A percentile compares a stretch with the other conserved stretches of the same genome.
Conservation (phyloP, 2,888 invertebrate genomes). For the Cephonodes hylas region DNA sequence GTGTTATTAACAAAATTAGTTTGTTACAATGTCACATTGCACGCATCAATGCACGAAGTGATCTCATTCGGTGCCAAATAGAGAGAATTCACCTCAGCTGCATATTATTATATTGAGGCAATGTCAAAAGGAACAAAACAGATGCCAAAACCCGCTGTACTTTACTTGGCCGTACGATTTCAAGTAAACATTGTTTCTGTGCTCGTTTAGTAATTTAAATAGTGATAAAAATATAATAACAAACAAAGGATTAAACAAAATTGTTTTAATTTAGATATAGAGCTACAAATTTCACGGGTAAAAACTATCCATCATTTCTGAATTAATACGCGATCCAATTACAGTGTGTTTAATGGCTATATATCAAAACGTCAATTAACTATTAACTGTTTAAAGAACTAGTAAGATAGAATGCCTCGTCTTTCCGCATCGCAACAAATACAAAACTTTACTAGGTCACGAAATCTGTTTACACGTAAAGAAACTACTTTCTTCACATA, state of each 20-base stretch:
- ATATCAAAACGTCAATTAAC: neutral
- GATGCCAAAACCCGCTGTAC: neutral
- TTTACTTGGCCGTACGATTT: neutral
- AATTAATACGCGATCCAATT: neutral
- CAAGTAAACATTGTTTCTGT: neutral
- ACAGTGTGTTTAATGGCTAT: neutral
- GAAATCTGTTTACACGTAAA: neutral
- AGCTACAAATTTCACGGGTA: neutral
- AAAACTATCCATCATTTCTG: neutral
- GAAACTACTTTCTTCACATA: neutral
- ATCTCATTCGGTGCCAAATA: conserved; percentile 45
- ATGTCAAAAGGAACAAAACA: conserved; percentile 2
- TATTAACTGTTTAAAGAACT: neutral
- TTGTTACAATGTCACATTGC: conserved; percentile 58
- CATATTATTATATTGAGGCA: conserved; percentile 7
- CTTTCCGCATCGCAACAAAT: neutral
- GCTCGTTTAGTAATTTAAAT: neutral
- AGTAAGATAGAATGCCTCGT: neutral
- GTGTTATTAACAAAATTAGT: conserved; percentile 40
- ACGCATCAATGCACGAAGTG: conserved; percentile 48
- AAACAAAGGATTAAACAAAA: no score
- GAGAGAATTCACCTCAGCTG: conserved; percentile 22
- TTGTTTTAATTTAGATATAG: no score
- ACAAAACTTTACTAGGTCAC: neutral
- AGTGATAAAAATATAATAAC: neutral